Base-by-base conservation (phyloP, 1,140 invertebrate genomes). In the Adoxophyes honmai region DNA sequence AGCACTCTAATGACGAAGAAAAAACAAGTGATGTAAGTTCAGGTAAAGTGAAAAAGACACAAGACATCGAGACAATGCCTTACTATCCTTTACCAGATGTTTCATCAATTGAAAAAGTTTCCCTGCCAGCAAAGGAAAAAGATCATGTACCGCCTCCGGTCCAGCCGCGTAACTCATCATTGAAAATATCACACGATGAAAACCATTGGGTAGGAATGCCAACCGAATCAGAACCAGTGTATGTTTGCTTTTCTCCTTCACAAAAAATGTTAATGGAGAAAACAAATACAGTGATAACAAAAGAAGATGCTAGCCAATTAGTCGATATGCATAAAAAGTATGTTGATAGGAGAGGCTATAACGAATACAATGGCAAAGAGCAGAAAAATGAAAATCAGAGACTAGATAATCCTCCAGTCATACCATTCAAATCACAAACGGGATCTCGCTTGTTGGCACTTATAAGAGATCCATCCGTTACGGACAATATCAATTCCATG, bases 201-300 rank as follows among this genome's bases (percentile, higher is more conserved):
- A 74, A 81, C 55, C 75, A 89, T 34, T 93, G 92, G 92, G 76
- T 92, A 36, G 91, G 91, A 1, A 63, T 93, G 4, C 90, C 91
- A n/a, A 91, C 91, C 0, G 77, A 88, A 36, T 78, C 83, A 18
- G 92, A 94, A 71, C 91, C 92, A 0, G 87, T 93, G 1, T 79
- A 94, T 28, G 86, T 94, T 0, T 95, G 93, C 73, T 81, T 95
- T 7, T 95, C 94, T 0, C 94, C 94, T 0, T 92, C 92, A 0
- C 94, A 95, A 69, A 92, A 92, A 67, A 86, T 90, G 44, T 70
- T 90, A 18, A 84, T 91, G 60, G 89, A 87, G 59, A 85, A 77
- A 65, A 89, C 83, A 13, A 86, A 88, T 48, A 80, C 88, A 9
- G 70, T 88, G 0, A 68, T 72, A 33, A 88, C 78, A 33, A 81